Percentiles rank a stretch among this genome's conserved stretches.
Evolutionary conservation across 1,140 invertebrate species (phyloP).

Genomic region (Stegodyphus mimosarum): DNA sequence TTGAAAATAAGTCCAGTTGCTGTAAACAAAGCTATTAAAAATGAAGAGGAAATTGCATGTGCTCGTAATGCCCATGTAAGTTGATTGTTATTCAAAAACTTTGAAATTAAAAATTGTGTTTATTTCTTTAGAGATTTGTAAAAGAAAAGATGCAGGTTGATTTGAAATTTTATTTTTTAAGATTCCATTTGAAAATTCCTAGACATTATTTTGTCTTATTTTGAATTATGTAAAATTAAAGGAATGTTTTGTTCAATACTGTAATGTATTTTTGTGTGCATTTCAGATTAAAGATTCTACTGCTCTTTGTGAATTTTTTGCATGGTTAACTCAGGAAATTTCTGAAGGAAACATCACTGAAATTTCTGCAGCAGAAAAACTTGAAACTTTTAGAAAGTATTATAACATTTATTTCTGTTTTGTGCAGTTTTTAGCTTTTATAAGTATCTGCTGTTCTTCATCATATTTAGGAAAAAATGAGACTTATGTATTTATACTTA

Average conservation of each 20-base stretch:
- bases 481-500: too few species aligned
- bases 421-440: too few species aligned
- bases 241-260: neutral
- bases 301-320: slow-evolving; percentile 90
- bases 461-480: too few species aligned
- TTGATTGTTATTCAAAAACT: neutral
- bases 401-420: neutral
- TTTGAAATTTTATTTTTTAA: too few species aligned
- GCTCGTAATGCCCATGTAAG: slow-evolving; percentile 84
- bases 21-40: slow-evolving; percentile 91
- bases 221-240: neutral
- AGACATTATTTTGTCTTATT: neutral
- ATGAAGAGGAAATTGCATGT: slow-evolving; percentile 83
- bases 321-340: slow-evolving; percentile 87
- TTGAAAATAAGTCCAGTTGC: slow-evolving; percentile 69
- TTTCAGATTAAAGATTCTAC: slow-evolving; percentile 82
- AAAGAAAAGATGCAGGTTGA: too few species aligned
- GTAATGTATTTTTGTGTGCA: neutral
- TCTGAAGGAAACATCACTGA: slow-evolving; percentile 80
- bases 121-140: too few species aligned
- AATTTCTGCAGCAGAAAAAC: slow-evolving; percentile 85
- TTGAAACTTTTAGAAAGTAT: slow-evolving; percentile 82
- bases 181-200: too few species aligned
- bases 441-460: too few species aligned
- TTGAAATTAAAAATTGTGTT: too few species aligned